Percentiles rank a stretch among this genome's conserved stretches.
These are phyloP conservation scores for Umimayanthus chanpuru DNA, from an alignment of 92 coral and sea anemone species.

Conservation along the genomic window DNA sequence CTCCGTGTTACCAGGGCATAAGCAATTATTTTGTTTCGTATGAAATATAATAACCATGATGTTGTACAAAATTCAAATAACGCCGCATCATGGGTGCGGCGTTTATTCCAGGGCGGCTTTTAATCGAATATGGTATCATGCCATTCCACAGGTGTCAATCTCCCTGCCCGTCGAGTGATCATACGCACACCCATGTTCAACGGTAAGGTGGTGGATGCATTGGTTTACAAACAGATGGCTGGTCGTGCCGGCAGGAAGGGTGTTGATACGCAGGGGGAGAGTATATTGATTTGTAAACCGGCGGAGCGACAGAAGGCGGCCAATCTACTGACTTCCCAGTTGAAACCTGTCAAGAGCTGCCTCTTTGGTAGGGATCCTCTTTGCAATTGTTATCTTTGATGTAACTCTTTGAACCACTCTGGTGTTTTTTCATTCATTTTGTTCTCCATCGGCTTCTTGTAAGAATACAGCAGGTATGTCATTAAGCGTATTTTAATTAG, in stretches of 20 bases:
- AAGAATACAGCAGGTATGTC: no score
- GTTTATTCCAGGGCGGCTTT: no score
- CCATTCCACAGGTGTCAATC: conserved; percentile 82
- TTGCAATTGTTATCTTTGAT: background rate
- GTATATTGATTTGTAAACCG: conserved; percentile 88
- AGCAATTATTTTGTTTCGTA: background rate
- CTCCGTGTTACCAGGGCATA: no score
- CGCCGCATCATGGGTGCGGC: no score
- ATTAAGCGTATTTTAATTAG: no score
- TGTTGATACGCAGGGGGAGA: conserved; percentile 95
- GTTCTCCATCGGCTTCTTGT: no score
- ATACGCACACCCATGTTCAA: conserved; percentile 97
- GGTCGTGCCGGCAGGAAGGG: conserved; percentile 99
- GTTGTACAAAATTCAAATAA: no score
- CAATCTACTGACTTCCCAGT: conserved; percentile 75
- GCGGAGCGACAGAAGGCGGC: conserved; percentile 82
- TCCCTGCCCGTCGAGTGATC: conserved; percentile 98
- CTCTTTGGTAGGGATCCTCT: conserved; percentile 69
- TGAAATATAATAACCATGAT: no score
- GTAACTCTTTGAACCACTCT: no score
- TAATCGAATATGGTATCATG: no score
- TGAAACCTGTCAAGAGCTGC: conserved; percentile 94
- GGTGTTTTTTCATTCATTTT: no score
- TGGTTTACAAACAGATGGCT: conserved; percentile 98
- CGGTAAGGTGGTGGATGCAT: conserved; percentile 85